Percentiles rank a stretch among this genome's conserved stretches.
These are phyloP conservation scores for Elachura formosa DNA, from an alignment of 2,113 vertebrate genomes.

Conservation along the genomic window DNA sequence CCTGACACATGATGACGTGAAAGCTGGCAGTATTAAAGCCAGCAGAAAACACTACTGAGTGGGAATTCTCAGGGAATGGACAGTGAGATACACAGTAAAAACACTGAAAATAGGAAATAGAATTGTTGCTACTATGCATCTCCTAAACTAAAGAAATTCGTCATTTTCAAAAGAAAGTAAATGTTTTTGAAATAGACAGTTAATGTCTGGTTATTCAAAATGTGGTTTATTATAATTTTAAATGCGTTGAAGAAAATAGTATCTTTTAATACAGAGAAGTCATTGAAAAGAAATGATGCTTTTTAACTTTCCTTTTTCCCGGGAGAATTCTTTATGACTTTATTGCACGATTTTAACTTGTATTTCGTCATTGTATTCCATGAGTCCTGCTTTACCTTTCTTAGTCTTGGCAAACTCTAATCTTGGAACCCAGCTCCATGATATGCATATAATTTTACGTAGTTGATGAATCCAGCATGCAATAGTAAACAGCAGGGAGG, in stretches of 20 bases:
- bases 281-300: not conserved
- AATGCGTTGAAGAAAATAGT: not conserved
- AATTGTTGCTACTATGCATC: not conserved
- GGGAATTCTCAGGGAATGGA: not conserved
- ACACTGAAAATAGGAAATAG: not conserved
- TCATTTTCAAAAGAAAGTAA: not conserved
- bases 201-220: not conserved
- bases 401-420: not conserved
- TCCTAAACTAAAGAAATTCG: not conserved
- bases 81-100: not conserved
- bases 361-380: not conserved
- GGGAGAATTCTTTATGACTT: not conserved
- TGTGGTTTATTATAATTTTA: not conserved
- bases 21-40: not conserved
- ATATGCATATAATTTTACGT: conserved; percentile 55
- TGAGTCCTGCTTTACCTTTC: not conserved
- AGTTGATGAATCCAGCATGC: conserved; percentile 51
- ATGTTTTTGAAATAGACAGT: not conserved
- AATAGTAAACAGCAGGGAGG: conserved; percentile 71
- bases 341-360: not conserved
- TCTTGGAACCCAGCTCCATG: conserved; percentile 7
- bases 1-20: not conserved
- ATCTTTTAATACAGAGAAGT: not conserved
- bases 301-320: not conserved
- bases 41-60: not conserved